Conservation (phyloP, 2,113 vertebrate species). For the Arothron firmamentum region DNA sequence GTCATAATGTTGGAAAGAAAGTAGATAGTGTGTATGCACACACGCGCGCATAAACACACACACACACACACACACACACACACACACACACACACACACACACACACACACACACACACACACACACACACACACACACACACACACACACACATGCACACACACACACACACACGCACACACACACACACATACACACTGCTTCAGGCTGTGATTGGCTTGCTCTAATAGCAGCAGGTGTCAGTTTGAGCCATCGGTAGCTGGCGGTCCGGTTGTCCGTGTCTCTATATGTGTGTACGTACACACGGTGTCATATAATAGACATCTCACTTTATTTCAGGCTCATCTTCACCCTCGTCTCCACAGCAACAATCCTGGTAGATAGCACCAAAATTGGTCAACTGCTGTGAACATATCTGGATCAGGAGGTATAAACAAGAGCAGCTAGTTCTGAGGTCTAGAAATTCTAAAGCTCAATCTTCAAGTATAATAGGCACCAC, state of each 20-base stretch:
- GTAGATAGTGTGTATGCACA: slow-evolving; percentile 15
- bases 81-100: slow-evolving; percentile 16
- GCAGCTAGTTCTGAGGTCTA: no score
- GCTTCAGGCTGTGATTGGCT: background rate
- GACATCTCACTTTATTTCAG: slow-evolving; percentile 7
- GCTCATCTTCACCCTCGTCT: background rate
- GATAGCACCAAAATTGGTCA: slow-evolving; percentile 1
- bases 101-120: background rate
- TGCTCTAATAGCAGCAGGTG: slow-evolving; percentile 25
- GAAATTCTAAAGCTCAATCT: no score
- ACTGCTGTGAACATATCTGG: slow-evolving; percentile 26
- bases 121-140: slow-evolving; percentile 1
- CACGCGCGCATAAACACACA: slow-evolving; percentile 9
- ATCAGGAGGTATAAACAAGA: background rate
- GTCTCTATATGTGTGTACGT: background rate
- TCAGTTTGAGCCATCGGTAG: background rate
- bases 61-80: background rate
- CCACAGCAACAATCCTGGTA: slow-evolving; percentile 4
- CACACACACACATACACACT: slow-evolving; percentile 1
- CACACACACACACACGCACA: slow-evolving; percentile 17
- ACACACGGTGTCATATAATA: background rate
- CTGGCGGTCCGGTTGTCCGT: background rate
- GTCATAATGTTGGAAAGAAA: slow-evolving; percentile 21
- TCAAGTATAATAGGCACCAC: no score
- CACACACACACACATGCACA: no score